Percentiles rank a stretch among this genome's conserved stretches.
phyloP scores from a whole-genome alignment of 2,113 vertebrate genomes.

The Petaurus breviceps region DNA sequence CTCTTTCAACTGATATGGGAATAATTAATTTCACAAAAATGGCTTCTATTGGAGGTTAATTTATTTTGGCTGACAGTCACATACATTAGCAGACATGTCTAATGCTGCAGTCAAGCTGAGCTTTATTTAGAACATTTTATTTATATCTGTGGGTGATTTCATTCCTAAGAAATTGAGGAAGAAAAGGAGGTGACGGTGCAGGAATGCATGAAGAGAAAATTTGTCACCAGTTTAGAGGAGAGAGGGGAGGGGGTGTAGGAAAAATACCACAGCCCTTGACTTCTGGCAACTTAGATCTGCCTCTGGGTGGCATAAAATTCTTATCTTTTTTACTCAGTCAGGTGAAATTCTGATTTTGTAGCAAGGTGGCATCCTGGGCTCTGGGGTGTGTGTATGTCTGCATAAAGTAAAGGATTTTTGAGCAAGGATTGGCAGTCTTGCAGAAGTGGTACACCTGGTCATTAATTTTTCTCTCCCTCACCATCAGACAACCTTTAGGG shows the following conservation, averaged over 20 bases:
- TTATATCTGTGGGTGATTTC: slow-evolving; percentile 84
- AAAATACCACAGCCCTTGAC: neutral
- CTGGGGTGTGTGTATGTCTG: neutral
- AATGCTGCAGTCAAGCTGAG: slow-evolving; percentile 73
- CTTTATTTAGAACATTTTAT: slow-evolving; percentile 86
- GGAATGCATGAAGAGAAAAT: neutral
- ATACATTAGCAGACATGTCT: slow-evolving; percentile 74
- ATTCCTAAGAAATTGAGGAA: slow-evolving; percentile 73
- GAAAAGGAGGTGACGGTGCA: slow-evolving; percentile 61
- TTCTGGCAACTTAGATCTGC: neutral
- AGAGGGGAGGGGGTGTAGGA: neutral
- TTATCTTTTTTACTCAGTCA: slow-evolving; percentile 33
- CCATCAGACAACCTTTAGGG: neutral
- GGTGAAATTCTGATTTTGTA: slow-evolving; percentile 23
- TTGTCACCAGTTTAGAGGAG: slow-evolving; percentile 15
- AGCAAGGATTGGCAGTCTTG: neutral
- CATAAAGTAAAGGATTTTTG: neutral
- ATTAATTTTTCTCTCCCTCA: neutral
- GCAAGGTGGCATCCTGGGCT: slow-evolving; percentile 11
- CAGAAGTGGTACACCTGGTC: neutral
- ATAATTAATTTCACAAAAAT: slow-evolving; percentile 83
- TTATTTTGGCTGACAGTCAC: slow-evolving; percentile 84
- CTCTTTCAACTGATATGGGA: slow-evolving; percentile 76
- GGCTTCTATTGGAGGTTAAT: slow-evolving; percentile 82
- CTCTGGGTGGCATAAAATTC: neutral